Base-by-base conservation (phyloP, 2,888 invertebrate species). In the Chymomyza procnemis region DNA sequence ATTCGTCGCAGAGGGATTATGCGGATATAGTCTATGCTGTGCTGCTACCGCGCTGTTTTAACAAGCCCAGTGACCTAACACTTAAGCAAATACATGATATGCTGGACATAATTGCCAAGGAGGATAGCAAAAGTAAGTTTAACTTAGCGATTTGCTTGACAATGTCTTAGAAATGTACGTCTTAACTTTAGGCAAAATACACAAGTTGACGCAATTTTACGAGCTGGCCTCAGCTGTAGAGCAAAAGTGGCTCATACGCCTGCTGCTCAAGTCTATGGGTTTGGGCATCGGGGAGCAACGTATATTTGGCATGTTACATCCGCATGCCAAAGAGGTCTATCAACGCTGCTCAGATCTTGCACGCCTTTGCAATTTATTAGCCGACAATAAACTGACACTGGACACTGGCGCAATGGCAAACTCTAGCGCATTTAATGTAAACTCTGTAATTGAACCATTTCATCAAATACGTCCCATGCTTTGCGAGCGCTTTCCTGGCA, bases 211-310 rank as follows among this genome's bases (percentile, higher is more conserved):
- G 64, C 91, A 93, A 59, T 92, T 97, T 57, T 91, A 96, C 34
- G 93, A 93, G 72, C 93, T 93, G 73, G 92, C 95, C 77, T 94
- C 94, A 6, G 94, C 96, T 0, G 88, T 93, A 14, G 96, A 98
- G 89, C 93, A 96, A 74, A 97, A 97, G 91, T 99, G 98, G 98
- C 92, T 98, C 19, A 94, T 97, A 5, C 92, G 97, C 63, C 94
- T 98, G 62, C 93, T 99, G 58, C 91, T 99, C 14, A 98, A 98
- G 90, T 95, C 96, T 66, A 92, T 98, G 89, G 95, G 94, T 87
- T 90, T 98, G 3, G 94, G 96, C 0, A 91, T 98, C 71, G 94
- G 95, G 8, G 93, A 93, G 65, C 93, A 94, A 64, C 93, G 93
- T 21, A 94, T 97, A 56, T 92, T 99, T 48, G 91, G 91, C 61